A percentile compares a stretch with the other conserved stretches of the same genome.
Conservation (phyloP, 2,888 invertebrate genomes). For the Drosophila affinis region DNA sequence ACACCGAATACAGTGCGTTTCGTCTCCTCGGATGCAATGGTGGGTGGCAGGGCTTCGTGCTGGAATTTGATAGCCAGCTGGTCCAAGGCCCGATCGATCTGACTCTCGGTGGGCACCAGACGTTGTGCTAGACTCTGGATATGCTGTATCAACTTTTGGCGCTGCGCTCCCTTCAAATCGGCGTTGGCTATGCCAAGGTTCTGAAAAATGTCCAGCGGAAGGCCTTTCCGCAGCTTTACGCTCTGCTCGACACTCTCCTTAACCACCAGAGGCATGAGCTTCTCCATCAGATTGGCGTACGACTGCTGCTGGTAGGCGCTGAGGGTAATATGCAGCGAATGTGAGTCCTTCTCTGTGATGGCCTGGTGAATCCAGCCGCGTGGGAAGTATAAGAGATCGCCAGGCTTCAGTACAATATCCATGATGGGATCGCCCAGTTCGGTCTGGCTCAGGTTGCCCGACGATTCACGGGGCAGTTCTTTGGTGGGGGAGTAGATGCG, state of each 20-base stretch:
- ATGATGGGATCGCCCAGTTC: constrained; percentile 92
- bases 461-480: constrained; percentile 91
- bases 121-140: constrained; percentile 41
- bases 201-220: constrained; percentile 91
- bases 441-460: constrained; percentile 89
- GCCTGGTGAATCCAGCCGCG: constrained; percentile 95
- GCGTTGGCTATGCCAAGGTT: constrained; percentile 89
- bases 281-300: constrained; percentile 94
- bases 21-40: constrained; percentile 88
- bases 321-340: constrained; percentile 97
- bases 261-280: constrained; percentile 90
- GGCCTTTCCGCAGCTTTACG: constrained; percentile 89
- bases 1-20: constrained; percentile 89
- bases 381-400: constrained; percentile 97
- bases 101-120: constrained; percentile 79
- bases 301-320: constrained; percentile 96
- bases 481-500: constrained; percentile 92
- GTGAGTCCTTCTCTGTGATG: constrained; percentile 89
- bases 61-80: constrained; percentile 93
- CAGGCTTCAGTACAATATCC: constrained; percentile 89
- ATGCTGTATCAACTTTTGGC: constrained; percentile 84
- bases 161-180: constrained; percentile 84
- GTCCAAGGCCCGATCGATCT: constrained; percentile 92
- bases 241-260: constrained; percentile 89
- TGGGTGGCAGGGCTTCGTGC: constrained; percentile 94